Evolutionary conservation across 1,140 invertebrate genomes (phyloP), one percentile per base, ranked within the genome.

Genomic region (Solen grandis): DNA sequence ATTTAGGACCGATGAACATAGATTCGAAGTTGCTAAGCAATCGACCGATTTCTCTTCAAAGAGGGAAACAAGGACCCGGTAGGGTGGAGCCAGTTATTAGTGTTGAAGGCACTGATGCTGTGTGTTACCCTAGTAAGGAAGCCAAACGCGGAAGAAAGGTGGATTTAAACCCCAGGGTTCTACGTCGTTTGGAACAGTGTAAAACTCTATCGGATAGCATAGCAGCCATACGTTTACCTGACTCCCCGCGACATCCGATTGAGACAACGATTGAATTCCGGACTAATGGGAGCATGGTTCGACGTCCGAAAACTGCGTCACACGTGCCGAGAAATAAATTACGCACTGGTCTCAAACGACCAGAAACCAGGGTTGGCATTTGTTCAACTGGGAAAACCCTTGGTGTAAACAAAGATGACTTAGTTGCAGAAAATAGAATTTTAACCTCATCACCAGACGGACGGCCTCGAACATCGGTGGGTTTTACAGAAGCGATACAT

Each of bases 111-210:
- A 72, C 55, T 3, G 77, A 80, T 29, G 77, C 77, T 19, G 69
- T 80, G 16, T 80, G 77, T 72, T 80, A 80, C 33, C 77, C 77
- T 33, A 80, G 60, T 50, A 80, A 72, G 31, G 68, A 80, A 25
- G 77, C 77, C 13, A 80, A 80, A 54, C 38, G 46, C 5, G 77
- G 77, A 4, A 38, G 77, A 13, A 70, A 72, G 50, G 77, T 80
- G 0, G 66, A 35, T 27, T 52, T 80, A 5, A 80, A 72, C 41
- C 41, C 29, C 19, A 36, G 60, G 16, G 60, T 72, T 8, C 33
- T 73, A 27, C 36, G 77, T 19, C 54, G 77, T 19, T 72, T 80
- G 14, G 77, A 72, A 63, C 77, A 80, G 33, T 72, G 68, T 63
- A 80, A 80, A 65, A 52, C 68, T n/a, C n/a, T 80, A 41, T 60